phyloP scores from a whole-genome alignment of 2,797 vertebrate genomes.

The Propithecus deckenii region DNA sequence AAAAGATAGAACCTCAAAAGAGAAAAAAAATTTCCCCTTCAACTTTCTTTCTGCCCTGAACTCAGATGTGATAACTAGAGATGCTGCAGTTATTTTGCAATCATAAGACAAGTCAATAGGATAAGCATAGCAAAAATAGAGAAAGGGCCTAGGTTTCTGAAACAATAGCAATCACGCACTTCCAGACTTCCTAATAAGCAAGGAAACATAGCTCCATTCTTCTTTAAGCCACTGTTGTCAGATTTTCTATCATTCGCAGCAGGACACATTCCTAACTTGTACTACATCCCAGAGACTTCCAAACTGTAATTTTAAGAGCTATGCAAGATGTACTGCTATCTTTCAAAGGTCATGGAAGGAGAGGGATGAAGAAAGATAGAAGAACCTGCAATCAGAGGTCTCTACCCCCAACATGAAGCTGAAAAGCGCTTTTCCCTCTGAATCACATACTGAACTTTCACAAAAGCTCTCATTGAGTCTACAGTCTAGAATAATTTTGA shows the following conservation, averaged over 20 bases:
- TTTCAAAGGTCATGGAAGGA: neutral
- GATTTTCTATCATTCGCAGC: neutral
- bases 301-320: neutral
- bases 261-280: neutral
- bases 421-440: neutral
- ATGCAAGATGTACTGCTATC: neutral
- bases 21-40: neutral
- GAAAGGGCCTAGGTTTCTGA: neutral
- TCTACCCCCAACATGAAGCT: neutral
- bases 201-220: conserved; percentile 13
- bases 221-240: conserved; percentile 16
- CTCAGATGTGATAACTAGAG: neutral
- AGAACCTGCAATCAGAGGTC: conserved; percentile 1
- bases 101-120: conserved; percentile 7
- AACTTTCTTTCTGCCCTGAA: conserved; percentile 41
- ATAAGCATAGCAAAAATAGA: neutral
- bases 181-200: neutral
- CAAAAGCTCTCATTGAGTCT: conserved; percentile 43
- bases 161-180: neutral
- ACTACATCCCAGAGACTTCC: neutral
- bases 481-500: conserved; percentile 43
- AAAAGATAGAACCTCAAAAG: neutral
- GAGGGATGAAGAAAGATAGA: neutral
- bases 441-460: conserved; percentile 43
- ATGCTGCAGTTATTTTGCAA: conserved; percentile 21